Percentiles rank a stretch among this genome's conserved stretches.
Conservation (phyloP, 2,797 vertebrate genomes). For the Tachyglossus aculeatus region DNA sequence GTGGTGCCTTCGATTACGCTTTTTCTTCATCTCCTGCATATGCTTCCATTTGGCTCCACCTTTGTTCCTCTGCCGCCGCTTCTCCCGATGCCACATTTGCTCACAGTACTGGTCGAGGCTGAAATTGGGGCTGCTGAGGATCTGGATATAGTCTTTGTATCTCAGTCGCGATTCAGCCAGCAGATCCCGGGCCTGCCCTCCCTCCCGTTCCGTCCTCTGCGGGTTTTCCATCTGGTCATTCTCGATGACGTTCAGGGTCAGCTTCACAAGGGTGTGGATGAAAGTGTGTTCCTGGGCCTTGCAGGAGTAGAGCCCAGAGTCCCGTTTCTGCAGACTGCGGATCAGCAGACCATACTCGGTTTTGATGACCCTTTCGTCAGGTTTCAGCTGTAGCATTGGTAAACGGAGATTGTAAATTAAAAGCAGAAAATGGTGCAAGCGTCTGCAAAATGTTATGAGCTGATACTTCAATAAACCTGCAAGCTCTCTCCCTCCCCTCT, state of each 20-base stretch:
- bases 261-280: constrained; percentile 83
- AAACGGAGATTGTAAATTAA: constrained; percentile 52
- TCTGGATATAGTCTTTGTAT: constrained; percentile 95
- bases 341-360: constrained; percentile 90
- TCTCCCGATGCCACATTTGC: constrained; percentile 90
- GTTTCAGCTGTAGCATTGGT: constrained; percentile 78
- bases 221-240: constrained; percentile 84
- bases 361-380: constrained; percentile 88
- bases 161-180: constrained; percentile 82
- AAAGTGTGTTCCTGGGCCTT: constrained; percentile 93
- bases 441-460: constrained; percentile 24
- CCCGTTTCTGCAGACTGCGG: constrained; percentile 84
- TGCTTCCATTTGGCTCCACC: constrained; percentile 93
- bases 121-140: constrained; percentile 85
- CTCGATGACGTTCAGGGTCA: constrained; percentile 88
- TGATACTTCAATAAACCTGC: constrained; percentile 14
- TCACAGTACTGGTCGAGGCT: constrained; percentile 96
- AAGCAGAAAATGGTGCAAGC: not conserved
- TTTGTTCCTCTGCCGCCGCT: constrained; percentile 83
- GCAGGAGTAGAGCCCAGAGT: constrained; percentile 87
- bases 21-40: constrained; percentile 94
- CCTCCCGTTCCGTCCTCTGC: constrained; percentile 73
- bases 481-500: not conserved
- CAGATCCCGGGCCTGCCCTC: constrained; percentile 78
- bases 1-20: constrained; percentile 88